phyloP scores from a whole-genome alignment of 1,140 invertebrate genomes.

The Diorhabda sublineata region DNA sequence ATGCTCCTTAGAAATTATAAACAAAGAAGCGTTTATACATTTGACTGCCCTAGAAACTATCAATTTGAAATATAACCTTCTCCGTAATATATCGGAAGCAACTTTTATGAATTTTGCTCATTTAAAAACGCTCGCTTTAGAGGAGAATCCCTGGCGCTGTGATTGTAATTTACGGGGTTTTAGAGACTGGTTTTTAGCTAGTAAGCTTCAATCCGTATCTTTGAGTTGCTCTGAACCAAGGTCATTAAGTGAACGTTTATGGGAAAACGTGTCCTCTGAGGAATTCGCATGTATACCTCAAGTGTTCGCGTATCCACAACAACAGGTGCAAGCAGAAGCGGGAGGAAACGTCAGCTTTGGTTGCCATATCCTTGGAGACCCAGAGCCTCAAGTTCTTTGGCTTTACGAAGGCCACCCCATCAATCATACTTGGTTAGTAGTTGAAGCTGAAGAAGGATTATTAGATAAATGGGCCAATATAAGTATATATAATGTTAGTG shows the following conservation, averaged over 20 bases:
- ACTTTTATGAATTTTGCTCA: constrained; percentile 62
- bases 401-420: constrained; percentile 66
- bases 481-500: constrained; percentile 68
- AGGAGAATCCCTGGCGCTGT: constrained; percentile 86
- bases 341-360: constrained; percentile 75
- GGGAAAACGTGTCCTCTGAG: constrained; percentile 61
- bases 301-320: constrained; percentile 46
- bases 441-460: constrained; percentile 47
- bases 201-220: constrained; percentile 63
- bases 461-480: constrained; percentile 66
- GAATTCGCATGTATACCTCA: constrained; percentile 74
- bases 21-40: constrained; percentile 66
- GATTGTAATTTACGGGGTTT: constrained; percentile 80
- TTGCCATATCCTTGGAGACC: constrained; percentile 76
- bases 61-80: constrained; percentile 64
- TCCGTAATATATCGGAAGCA: constrained; percentile 61
- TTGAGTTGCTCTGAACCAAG: constrained; percentile 60
- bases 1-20: constrained; percentile 68
- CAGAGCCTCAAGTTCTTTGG: constrained; percentile 79
- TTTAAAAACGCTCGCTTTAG: constrained; percentile 72
- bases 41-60: constrained; percentile 65
- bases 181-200: constrained; percentile 71
- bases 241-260: constrained; percentile 56
- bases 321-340: constrained; percentile 59
- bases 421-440: constrained; percentile 48